phyloP scores from a whole-genome alignment of 2,888 invertebrate species.

The Ophion ventricosus region DNA sequence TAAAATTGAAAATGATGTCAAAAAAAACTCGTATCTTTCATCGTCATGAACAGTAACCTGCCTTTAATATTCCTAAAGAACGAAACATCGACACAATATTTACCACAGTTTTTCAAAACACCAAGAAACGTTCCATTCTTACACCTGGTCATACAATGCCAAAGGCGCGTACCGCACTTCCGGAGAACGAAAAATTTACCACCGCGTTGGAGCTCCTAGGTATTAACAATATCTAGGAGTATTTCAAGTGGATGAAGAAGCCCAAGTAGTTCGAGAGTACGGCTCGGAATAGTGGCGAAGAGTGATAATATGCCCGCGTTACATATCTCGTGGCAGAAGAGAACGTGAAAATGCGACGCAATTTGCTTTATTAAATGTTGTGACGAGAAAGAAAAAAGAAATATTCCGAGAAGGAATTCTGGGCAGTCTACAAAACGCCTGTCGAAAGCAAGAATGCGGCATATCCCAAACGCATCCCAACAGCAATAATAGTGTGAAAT shows the following conservation, averaged over 20 bases:
- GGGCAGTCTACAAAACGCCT: neutral
- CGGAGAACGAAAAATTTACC: slow-evolving; percentile 12
- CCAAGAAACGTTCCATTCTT: neutral
- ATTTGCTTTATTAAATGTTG: slow-evolving; percentile 60
- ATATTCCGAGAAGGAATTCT: neutral
- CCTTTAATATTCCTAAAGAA: neutral
- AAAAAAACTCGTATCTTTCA: too few species aligned
- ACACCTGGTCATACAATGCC: neutral
- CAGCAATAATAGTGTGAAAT: neutral
- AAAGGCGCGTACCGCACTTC: neutral
- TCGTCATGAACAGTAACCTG: too few species aligned
- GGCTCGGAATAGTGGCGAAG: slow-evolving; percentile 25
- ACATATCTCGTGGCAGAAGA: slow-evolving; percentile 18
- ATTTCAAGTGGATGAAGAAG: slow-evolving; percentile 28
- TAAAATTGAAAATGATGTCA: too few species aligned
- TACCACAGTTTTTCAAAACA: neutral
- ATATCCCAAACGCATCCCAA: neutral
- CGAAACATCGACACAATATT: too few species aligned
- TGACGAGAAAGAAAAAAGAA: slow-evolving; percentile 16
- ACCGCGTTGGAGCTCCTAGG: neutral
- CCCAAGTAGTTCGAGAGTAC: slow-evolving; percentile 18
- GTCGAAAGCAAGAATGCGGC: slow-evolving; percentile 6
- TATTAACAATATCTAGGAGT: slow-evolving; percentile 30
- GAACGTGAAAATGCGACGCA: slow-evolving; percentile 39
- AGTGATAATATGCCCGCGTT: slow-evolving; percentile 33